A percentile compares a stretch with the other conserved stretches of the same genome.
Conservation (phyloP, 1,140 invertebrate species). For the Leucophenga varia region DNA sequence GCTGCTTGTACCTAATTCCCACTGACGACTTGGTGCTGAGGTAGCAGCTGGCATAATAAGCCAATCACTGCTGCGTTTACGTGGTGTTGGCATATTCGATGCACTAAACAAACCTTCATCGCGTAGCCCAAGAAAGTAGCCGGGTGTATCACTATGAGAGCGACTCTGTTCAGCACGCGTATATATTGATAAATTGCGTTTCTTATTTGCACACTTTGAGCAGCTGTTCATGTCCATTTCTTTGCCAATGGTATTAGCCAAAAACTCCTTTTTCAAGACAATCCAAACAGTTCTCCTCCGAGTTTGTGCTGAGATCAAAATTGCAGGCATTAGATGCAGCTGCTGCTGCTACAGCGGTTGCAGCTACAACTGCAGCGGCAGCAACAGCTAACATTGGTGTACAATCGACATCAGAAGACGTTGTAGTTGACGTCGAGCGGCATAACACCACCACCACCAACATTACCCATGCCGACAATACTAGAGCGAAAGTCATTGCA, state of each 20-base stretch:
- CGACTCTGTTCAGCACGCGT: conserved; percentile 28
- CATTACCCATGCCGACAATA: conserved; percentile 1
- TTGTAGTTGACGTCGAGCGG: conserved; percentile 5
- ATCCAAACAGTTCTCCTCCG: conserved; percentile 51
- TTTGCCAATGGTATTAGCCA: conserved; percentile 51
- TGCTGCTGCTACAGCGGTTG: conserved; percentile 9
- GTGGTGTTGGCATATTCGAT: not conserved
- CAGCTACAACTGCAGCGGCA: conserved; percentile 22
- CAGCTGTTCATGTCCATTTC: conserved; percentile 36
- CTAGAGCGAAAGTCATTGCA: conserved; percentile 41
- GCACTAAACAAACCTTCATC: conserved; percentile 19
- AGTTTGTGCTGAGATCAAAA: conserved; percentile 27
- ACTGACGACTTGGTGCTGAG: conserved; percentile 7
- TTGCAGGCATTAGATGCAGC: conserved; percentile 16
- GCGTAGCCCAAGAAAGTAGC: conserved; percentile 27
- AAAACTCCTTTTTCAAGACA: conserved; percentile 52
- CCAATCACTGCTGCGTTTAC: not conserved
- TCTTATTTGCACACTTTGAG: conserved; percentile 34
- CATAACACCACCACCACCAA: too few species aligned
- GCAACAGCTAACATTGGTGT: conserved; percentile 32
- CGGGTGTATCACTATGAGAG: conserved; percentile 42
- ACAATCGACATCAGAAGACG: conserved; percentile 3
- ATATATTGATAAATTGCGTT: conserved; percentile 35
- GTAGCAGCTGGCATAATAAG: conserved; percentile 1
- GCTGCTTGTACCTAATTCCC: conserved; percentile 2